A percentile compares a stretch with the other conserved stretches of the same genome.
These are phyloP conservation scores for Tanytarsus gracilentus DNA, from an alignment of 2,888 invertebrate species.

Conservation along the genomic window DNA sequence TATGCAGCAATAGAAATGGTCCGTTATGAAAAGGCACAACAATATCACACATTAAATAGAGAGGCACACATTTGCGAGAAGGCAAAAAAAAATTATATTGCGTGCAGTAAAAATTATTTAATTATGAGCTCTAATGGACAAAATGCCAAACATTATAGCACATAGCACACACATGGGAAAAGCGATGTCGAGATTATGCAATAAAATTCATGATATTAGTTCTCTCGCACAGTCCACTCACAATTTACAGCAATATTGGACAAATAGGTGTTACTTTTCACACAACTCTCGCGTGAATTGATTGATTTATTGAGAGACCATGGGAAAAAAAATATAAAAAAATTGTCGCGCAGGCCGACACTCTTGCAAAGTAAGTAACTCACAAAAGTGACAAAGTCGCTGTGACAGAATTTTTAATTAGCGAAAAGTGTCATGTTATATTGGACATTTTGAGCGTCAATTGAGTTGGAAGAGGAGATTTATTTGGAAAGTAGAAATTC, in stretches of 20 bases:
- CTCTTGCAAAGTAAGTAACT: not conserved
- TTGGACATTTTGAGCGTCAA: no score
- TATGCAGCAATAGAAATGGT: not conserved
- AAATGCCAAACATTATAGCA: not conserved
- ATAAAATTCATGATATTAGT: conserved; percentile 16
- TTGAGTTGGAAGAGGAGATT: no score
- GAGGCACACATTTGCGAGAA: not conserved
- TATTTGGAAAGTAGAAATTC: no score
- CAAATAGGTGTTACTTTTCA: conserved; percentile 28
- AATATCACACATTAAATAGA: not conserved
- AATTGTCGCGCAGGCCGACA: not conserved
- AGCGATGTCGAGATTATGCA: conserved; percentile 9
- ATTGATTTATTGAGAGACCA: conserved; percentile 27
- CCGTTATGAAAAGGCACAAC: not conserved
- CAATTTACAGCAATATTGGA: not conserved
- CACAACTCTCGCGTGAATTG: conserved; percentile 23
- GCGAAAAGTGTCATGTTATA: not conserved
- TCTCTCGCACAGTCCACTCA: not conserved
- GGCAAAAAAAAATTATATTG: not conserved
- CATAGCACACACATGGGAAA: not conserved
- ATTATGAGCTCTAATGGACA: conserved; percentile 10
- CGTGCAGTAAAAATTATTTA: conserved; percentile 3
- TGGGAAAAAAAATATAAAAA: conserved; percentile 18
- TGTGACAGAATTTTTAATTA: conserved; percentile 11
- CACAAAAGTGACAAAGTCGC: not conserved